These are phyloP conservation scores for Anguilla megastoma DNA, from an alignment of 2,797 vertebrate genomes.

Conservation along the genomic window DNA sequence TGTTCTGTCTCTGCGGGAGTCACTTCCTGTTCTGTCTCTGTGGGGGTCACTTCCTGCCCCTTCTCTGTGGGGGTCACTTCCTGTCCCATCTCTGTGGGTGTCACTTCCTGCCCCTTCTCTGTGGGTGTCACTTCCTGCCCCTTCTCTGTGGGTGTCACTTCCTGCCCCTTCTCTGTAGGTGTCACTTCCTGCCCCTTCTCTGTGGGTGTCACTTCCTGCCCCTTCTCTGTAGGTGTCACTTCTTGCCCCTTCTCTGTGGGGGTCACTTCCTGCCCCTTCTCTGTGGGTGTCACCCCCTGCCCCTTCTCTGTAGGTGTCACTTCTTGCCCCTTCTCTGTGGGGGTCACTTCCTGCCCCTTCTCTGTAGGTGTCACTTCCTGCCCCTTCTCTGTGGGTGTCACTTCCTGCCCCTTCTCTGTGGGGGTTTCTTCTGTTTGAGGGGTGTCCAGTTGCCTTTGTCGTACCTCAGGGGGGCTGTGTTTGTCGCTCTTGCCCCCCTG, in stretches of 20 bases:
- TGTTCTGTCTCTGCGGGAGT: not conserved
- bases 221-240: not conserved
- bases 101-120: not conserved
- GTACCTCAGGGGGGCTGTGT: not conserved
- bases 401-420: not conserved
- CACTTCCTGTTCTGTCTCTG: not conserved
- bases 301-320: not conserved
- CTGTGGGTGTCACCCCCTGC: not conserved
- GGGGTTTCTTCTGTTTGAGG: not conserved
- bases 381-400: not conserved
- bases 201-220: not conserved
- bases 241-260: not conserved
- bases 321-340: not conserved
- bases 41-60: not conserved
- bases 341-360: slow-evolving; percentile 19
- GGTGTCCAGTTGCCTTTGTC: slow-evolving; percentile 40
- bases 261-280: not conserved
- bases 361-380: not conserved
- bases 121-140: not conserved
- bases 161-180: too few relatives aligned
- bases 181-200: not conserved
- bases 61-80: not conserved
- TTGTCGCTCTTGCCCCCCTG: slow-evolving; percentile 31
- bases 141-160: too few relatives aligned
- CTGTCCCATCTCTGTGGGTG: too few relatives aligned